Percentiles rank a stretch among this genome's conserved stretches.
These are phyloP conservation scores for Acrobasis suavella DNA, from an alignment of 2,888 invertebrate genomes.

Conservation along the genomic window DNA sequence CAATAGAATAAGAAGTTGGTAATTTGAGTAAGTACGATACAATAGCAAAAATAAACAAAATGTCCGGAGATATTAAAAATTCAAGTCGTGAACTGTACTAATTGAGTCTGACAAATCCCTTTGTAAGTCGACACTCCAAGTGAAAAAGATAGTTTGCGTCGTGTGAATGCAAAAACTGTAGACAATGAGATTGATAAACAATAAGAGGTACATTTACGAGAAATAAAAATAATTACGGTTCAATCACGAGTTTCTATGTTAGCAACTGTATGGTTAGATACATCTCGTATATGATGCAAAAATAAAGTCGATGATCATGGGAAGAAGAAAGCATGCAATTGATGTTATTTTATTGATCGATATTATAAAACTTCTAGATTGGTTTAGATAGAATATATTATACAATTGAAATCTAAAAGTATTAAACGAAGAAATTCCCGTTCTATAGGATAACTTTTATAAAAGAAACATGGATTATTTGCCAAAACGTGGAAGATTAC, in stretches of 20 bases:
- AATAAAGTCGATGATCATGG: too few relatives aligned
- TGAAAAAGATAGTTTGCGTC: constrained; percentile 40
- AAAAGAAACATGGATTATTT: constrained; percentile 6
- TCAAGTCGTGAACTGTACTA: constrained; percentile 46
- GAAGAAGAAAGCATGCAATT: too few relatives aligned
- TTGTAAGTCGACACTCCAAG: constrained; percentile 50
- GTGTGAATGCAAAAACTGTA: constrained; percentile 45
- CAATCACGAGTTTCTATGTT: too few relatives aligned
- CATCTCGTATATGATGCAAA: too few relatives aligned
- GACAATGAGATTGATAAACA: constrained; percentile 25
- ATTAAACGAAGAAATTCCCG: too few relatives aligned
- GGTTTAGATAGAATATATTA: too few relatives aligned
- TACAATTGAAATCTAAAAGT: too few relatives aligned
- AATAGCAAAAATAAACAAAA: constrained; percentile 37
- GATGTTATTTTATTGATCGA: too few relatives aligned
- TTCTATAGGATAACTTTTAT: not conserved
- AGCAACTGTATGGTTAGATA: too few relatives aligned
- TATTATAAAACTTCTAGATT: too few relatives aligned
- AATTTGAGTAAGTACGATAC: constrained; percentile 31
- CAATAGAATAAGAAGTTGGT: constrained; percentile 18
- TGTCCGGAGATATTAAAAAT: constrained; percentile 47
- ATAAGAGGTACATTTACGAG: not conserved
- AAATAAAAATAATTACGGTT: not conserved
- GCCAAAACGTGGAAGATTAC: constrained; percentile 27
- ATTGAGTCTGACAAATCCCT: constrained; percentile 57